Evolutionary conservation across 2,113 vertebrate species (phyloP), one percentile per base, ranked within the genome.

Genomic region (Bubo blakistoni): DNA sequence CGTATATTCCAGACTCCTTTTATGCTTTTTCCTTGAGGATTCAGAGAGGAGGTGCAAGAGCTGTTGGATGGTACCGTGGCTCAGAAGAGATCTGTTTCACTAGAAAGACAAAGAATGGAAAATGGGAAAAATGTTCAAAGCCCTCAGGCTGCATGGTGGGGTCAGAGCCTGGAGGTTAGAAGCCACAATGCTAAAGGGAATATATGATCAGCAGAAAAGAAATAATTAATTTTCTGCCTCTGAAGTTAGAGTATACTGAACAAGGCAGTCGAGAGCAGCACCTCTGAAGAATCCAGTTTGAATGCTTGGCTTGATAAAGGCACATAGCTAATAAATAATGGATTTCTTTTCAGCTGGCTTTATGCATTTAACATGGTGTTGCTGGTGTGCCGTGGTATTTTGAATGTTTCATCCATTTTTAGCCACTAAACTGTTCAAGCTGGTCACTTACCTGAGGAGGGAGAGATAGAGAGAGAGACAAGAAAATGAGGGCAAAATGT

Each of bases 301-400:
- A 94, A 96, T 94, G 65, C 67, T 94, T 87, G 78, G 79, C 71
- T 92, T 90, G 86, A 91, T 91, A 94, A 94, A 96, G 86, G 78
- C 83, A 88, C 81, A 78, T 57, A 94, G 86, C 90, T 95, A 73
- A 92, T 98, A 94, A 97, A 97, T 97, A 97, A 97, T 98, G 78
- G 42, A 98, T 97, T 96, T 94, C 27, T 97, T 81, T 95, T 96
- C 87, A 89, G 94, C 80, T 86, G 83, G 65, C 65, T 96, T 90
- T 94, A 80, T 94, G 76, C 76, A 94, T 97, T 96, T 96, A 95
- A 94, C 92, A 92, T 78, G 71, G 69, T 88, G 65, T 4, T 96
- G 88, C 32, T 95, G 92, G 36, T 77, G 70, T 85, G 78, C 19
- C 19, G 1, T 85, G 71, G 38, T 94, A 84, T 94, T 95, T 90